Base-by-base conservation (phyloP, 2,888 invertebrate genomes). In the Nipponacmea schrenckii region DNA sequence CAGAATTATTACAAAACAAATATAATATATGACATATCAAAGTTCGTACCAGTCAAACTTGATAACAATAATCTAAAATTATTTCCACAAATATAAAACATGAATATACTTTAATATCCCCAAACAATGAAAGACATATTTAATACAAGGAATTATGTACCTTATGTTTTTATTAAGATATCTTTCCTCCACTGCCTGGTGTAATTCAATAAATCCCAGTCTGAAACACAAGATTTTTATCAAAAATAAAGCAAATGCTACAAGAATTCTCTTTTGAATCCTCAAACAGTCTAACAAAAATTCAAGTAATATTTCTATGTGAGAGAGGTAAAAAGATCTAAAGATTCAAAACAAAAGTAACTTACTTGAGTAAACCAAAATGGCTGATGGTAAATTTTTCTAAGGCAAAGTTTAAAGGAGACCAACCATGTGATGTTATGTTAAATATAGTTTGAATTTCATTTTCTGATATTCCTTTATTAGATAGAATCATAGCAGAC, bases 361-460 rank as follows among this genome's bases (percentile, higher is more conserved):
- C 27, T 67, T 20, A 77, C 77, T 63, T 69, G 63, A 77, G 66
- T 10, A 79, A 73, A 2, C 84, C 84, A 2, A 79, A 77, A 64
- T 80, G 80, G 73, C 79, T 77, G 2, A 83, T 75, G n/a, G 82
- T 74, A 50, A 81, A 81, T 45, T 78, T 77, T 70, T 84, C 81
- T 74, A 85, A 74, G 67, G 84, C 82, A 72, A 83, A 86, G 79
- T 80, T 84, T 39, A 86, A 70, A 24, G 86, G 85, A 12, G 83
- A 81, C 86, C 86, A 86, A 8, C 81, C 71, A 70, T 81, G 79
- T 20, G 81, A 80, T 17, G 83, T 81, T 45, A 86, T 80, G 24
- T 71, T 48, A 63, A 79, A 79, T 50, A 84, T 77, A 17, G 75
- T 74, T 68, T 74, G 78, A 17, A 86, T 62, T 67, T 84, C 85